Conservation (phyloP, 1,140 invertebrate species). For the Ceratina japonica region DNA sequence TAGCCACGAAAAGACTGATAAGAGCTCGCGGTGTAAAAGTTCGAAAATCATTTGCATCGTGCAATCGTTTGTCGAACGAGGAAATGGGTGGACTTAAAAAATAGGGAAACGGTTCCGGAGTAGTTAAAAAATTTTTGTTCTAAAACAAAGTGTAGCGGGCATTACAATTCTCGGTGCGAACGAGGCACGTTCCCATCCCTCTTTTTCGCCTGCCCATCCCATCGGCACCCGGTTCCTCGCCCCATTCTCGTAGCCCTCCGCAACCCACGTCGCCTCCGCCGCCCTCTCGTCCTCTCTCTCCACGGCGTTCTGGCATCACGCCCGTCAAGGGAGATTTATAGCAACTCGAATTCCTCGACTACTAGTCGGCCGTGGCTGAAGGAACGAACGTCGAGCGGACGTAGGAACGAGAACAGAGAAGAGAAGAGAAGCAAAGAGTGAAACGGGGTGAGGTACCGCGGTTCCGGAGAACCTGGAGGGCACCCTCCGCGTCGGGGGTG, state of each 20-base stretch:
- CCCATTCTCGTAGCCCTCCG: conserved; percentile 59
- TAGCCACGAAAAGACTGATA: background rate
- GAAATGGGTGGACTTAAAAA: background rate
- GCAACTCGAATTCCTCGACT: conserved; percentile 78
- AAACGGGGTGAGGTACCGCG: conserved; percentile 48
- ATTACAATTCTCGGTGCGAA: conserved; percentile 65
- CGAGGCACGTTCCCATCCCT: conserved; percentile 64
- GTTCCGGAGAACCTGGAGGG: conserved; percentile 59
- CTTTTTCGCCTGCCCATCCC: conserved; percentile 65
- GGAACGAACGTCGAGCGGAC: conserved; percentile 55
- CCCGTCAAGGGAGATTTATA: conserved; percentile 79
- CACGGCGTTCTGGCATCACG: conserved; percentile 62
- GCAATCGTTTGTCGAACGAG: background rate
- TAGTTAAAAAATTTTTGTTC: conserved; percentile 51
- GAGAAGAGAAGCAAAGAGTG: conserved; percentile 56
- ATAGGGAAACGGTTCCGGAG: conserved; percentile 2
- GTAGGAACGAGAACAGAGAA: conserved; percentile 38
- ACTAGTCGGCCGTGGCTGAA: conserved; percentile 77
- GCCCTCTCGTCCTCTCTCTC: conserved; percentile 31
- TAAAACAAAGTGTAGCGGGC: conserved; percentile 52
- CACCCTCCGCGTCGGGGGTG: conserved; percentile 42
- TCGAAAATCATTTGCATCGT: background rate
- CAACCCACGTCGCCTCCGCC: conserved; percentile 51
- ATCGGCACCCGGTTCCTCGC: conserved; percentile 60
- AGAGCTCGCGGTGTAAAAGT: no score